Base-by-base conservation (phyloP, 1,140 invertebrate genomes). In the Aphaenogaster ashmeadi region DNA sequence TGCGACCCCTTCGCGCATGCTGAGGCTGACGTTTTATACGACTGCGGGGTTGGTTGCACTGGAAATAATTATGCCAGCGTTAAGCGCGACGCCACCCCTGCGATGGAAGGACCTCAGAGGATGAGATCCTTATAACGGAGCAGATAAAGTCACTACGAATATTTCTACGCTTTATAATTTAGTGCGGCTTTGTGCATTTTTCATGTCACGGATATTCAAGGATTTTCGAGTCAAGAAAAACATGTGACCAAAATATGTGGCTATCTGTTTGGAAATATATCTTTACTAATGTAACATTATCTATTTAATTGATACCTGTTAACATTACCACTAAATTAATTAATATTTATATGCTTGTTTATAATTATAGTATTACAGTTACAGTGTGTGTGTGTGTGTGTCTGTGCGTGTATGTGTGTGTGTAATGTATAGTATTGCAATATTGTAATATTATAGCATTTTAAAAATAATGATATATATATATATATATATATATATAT, bases 11-110 rank as follows among this genome's bases (percentile, higher is more conserved):
- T 72, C 86, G 78, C 78, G 79, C 41, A 64, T 56, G 86, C 86
- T 87, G 86, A 80, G 44, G 50, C 27, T 84, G 86, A 87, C 86
- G 69, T 87, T 87, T 87, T 87, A 87, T 87, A 87, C 50, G 86
- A 87, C 56, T 41, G 47, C 58, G 86, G 58, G 67, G 41, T 66
- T 13, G 69, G 58, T 71, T 69, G 67, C 60, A 72, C 52, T 56
- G 79, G 64, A 87, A 87, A 87, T 87, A 87, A 87, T 87, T 87
- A 74, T 64, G 66, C 47, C 75, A 58, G 54, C 86, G 79, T 75
- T 87, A 87, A 87, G 80, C 80, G 56, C 67, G 69, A 81, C 69
- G 56, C 41, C 69, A 75, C 11, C 27, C 56, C 36, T 47, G 36
- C 66, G 38, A 21, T 74, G 33, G 56, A 84, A 60, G 69, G 27